Base-by-base conservation (phyloP, 1,140 invertebrate genomes). In the Chlorops oryzae region DNA sequence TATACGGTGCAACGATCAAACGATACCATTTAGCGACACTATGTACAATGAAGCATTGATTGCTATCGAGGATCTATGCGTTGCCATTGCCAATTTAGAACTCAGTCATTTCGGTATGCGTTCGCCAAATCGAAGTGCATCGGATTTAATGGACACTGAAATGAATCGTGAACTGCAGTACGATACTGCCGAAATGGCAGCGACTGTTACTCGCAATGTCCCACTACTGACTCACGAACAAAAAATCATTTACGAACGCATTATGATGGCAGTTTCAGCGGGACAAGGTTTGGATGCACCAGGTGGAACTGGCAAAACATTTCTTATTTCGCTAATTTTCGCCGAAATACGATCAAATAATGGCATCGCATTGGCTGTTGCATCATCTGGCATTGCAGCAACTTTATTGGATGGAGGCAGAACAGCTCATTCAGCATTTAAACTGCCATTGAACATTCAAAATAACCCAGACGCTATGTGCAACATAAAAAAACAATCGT, bases 1-100 rank as follows among this genome's bases (percentile, higher is more conserved):
- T 74, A 74, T 49, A 63, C 72, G 62, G n/a, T 47, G 41, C 24
- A 21, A 46, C 27, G 37, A 47, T 23, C 24, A 42, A 46, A 46
- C 40, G 6, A 48, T 56, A 41, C 5, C 22, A 56, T 49, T 52
- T 42, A 41, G 39, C 2, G 37, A 45, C 9, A 38, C 39, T 20
- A 52, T 55, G 43, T 59, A 54, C 38, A 72, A 72, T 54, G 50
- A 61, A 53, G 59, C 59, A 47, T 61, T 73, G 42, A 55, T 72
- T 50, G 43, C 50, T 40, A 63, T 72, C 39, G 64, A 72, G 58
- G 61, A 73, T 52, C 55, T 56, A 41, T 60, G 58, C 50, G 55
- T 61, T 18, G n/a, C 47, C 7, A 61, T 69, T 18, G 21, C 35
- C 3, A 61, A 58, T 47, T 59, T 56, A 55, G 5, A 50, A 55